phyloP scores from a whole-genome alignment of 2,797 vertebrate genomes.

The Melanotaenia pygmaea region DNA sequence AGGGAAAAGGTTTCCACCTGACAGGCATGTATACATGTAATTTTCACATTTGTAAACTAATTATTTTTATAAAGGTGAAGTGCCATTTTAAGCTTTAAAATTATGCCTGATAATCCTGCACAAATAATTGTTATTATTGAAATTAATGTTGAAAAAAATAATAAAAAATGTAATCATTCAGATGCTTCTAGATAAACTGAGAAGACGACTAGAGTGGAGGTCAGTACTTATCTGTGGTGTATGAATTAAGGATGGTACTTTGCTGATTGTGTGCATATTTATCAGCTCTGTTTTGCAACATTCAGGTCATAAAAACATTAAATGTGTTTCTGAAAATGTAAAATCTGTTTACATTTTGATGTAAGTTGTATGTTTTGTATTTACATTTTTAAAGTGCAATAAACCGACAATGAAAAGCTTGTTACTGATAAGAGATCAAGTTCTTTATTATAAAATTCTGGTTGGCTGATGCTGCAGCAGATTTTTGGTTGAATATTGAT shows the following conservation, averaged over 20 bases:
- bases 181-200: slow-evolving; percentile 9
- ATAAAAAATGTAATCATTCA: slow-evolving; percentile 4
- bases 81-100: slow-evolving; percentile 61
- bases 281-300: slow-evolving; percentile 29
- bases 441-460: not conserved
- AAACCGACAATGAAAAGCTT: slow-evolving; percentile 57
- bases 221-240: slow-evolving; percentile 27
- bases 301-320: slow-evolving; percentile 41
- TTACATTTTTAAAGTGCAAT: slow-evolving; percentile 77
- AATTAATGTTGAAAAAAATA: not conserved
- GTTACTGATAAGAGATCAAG: not conserved
- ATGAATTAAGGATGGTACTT: slow-evolving; percentile 21
- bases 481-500: slow-evolving; percentile 18
- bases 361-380: slow-evolving; percentile 54
- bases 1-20: slow-evolving; percentile 14
- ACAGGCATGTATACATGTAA: slow-evolving; percentile 5
- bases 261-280: slow-evolving; percentile 37
- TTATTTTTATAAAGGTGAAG: slow-evolving; percentile 43
- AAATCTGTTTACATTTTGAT: slow-evolving; percentile 41
- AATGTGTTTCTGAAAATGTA: slow-evolving; percentile 24
- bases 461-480: not conserved
- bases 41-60: slow-evolving; percentile 4
- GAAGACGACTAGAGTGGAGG: slow-evolving; percentile 22
- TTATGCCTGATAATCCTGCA: slow-evolving; percentile 2
- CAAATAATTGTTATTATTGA: slow-evolving; percentile 17